Conservation (phyloP, 2,113 vertebrate species). For the Alligator mississippiensis region DNA sequence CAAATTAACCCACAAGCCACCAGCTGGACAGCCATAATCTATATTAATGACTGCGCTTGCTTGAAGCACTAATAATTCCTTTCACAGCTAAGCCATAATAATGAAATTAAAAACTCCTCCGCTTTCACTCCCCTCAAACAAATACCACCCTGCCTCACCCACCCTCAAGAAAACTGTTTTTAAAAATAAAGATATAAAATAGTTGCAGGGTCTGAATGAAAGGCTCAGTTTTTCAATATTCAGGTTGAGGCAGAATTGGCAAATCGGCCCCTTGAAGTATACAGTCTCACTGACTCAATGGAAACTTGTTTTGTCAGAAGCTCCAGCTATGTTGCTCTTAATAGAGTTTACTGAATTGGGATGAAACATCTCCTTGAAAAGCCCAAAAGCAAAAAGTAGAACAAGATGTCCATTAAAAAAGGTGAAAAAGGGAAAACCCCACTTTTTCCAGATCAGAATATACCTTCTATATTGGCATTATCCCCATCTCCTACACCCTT, state of each 20-base stretch:
- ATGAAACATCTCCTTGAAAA: neutral
- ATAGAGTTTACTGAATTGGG: neutral
- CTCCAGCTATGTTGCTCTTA: neutral
- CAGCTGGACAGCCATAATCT: too few species aligned
- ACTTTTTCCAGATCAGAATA: neutral
- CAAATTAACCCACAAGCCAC: too few species aligned
- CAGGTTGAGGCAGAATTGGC: neutral
- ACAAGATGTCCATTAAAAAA: neutral
- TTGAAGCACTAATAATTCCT: neutral
- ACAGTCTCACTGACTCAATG: fast-evolving
- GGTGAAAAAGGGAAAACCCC: neutral
- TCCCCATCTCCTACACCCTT: neutral
- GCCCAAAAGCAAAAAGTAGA: neutral
- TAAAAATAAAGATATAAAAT: neutral
- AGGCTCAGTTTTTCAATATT: neutral
- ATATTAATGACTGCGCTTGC: neutral
- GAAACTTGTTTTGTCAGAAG: neutral
- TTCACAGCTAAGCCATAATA: neutral
- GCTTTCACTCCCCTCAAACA: too few species aligned
- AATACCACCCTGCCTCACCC: too few species aligned
- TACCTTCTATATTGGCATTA: neutral
- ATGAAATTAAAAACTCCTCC: neutral
- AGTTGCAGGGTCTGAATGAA: fast-evolving
- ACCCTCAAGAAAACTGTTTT: neutral
- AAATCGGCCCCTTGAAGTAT: neutral